Conservation (phyloP, 1,140 invertebrate genomes). For the Euwallacea fornicatus region DNA sequence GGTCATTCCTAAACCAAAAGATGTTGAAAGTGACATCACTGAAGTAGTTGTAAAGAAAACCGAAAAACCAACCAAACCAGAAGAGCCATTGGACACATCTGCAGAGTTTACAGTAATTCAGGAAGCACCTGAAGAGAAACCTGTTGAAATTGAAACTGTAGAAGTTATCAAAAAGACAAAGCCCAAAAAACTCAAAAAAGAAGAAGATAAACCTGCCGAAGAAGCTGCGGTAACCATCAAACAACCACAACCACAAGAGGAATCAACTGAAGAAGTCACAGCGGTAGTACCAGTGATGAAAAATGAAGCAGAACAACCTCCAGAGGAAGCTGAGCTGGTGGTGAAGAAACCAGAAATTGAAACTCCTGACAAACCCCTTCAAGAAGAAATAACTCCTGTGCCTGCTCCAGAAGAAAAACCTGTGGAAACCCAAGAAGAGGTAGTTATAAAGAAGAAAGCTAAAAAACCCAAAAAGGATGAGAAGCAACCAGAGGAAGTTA, state of each 20-base stretch:
- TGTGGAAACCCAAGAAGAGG: constrained; percentile 44
- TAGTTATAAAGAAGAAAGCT: not conserved
- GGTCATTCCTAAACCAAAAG: constrained; percentile 35
- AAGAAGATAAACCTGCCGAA: constrained; percentile 29
- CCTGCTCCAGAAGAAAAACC: constrained; percentile 43
- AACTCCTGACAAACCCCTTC: not conserved
- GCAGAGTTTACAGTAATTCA: constrained; percentile 60
- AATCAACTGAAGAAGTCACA: constrained; percentile 41
- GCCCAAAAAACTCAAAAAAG: constrained; percentile 43
- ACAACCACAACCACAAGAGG: constrained; percentile 25
- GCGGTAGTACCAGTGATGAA: constrained; percentile 44
- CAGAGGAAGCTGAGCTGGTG: constrained; percentile 39
- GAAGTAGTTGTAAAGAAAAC: constrained; percentile 27
- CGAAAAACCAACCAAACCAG: constrained; percentile 4
- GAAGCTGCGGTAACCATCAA: constrained; percentile 23
- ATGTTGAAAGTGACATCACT: constrained; percentile 44
- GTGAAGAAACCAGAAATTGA: constrained; percentile 28
- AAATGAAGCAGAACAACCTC: constrained; percentile 39
- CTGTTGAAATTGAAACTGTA: constrained; percentile 33
- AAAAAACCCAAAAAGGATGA: constrained; percentile 7
- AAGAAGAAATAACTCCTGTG: constrained; percentile 36
- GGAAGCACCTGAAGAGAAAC: constrained; percentile 40
- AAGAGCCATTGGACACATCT: constrained; percentile 28
- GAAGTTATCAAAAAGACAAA: constrained; percentile 37
- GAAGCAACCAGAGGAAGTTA: not conserved